Evolutionary conservation across 2,888 invertebrate genomes (phyloP).

Genomic region (Exephanes ischioxanthus): DNA sequence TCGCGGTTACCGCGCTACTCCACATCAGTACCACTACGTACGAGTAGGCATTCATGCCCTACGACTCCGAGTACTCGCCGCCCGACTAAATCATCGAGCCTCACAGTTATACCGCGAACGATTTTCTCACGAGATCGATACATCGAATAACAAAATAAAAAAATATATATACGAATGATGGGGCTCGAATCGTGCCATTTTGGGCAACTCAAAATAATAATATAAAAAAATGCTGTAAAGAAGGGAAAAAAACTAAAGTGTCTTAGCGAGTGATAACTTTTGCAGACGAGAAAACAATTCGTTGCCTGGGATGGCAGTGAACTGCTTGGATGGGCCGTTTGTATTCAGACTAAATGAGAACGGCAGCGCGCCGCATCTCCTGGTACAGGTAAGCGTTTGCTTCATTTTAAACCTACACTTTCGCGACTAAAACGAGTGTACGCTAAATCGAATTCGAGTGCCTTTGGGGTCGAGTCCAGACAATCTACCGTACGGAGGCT

Average conservation of each 20-base stretch:
- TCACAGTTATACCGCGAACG: background rate
- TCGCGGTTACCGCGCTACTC: slow-evolving; percentile 12
- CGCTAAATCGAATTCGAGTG: background rate
- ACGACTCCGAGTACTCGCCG: slow-evolving; percentile 9
- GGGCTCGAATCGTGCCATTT: background rate
- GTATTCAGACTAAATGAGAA: slow-evolving; percentile 91
- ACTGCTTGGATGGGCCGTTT: slow-evolving; percentile 88
- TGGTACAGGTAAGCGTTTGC: slow-evolving; percentile 88
- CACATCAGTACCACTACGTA: slow-evolving; percentile 50
- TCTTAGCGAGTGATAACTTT: background rate
- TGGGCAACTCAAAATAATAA: background rate
- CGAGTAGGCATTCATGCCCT: slow-evolving; percentile 33
- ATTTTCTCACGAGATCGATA: background rate
- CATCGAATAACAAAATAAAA: background rate
- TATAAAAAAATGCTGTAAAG: background rate
- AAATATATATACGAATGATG: background rate
- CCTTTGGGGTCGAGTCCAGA: background rate
- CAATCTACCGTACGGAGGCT: no score
- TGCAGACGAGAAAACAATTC: slow-evolving; percentile 5
- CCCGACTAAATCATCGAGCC: slow-evolving; percentile 30
- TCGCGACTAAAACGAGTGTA: no score
- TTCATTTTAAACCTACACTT: background rate
- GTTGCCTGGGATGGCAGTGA: slow-evolving; percentile 72
- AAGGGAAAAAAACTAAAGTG: background rate
- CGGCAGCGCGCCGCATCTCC: slow-evolving; percentile 90